Base-by-base conservation (phyloP, 2,113 vertebrate species). In the Acanthochromis polyacanthus region DNA sequence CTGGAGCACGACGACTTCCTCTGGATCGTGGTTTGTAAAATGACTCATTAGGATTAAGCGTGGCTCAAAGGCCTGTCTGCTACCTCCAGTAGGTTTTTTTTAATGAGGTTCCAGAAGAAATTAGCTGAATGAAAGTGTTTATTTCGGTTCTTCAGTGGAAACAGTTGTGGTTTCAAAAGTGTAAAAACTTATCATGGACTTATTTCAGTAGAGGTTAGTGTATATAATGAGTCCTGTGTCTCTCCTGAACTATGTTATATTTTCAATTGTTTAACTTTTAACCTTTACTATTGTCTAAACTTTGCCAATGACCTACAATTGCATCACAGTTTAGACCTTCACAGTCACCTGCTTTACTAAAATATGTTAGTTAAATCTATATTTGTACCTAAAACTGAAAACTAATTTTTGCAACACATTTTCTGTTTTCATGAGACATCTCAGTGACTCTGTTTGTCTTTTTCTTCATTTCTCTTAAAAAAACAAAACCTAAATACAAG, bases 11-110 rank as follows among this genome's bases (percentile, higher is more conserved):
- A 38, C 3, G n/a, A 1, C 17, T 56, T 74, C 30, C 30, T 43
- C 30, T 62, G 40, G 45, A 77, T 55, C 4, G 2, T 11, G 12
- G 22, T 66, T 71, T 45, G 3, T 61, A 36, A 73, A 78, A 81
- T 28, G 28, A 67, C 38, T 48, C 45, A 82, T 64, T 79, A 58
- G 22, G 22, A 69, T 28, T 4, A 57, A 60, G 61, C 53, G 30
- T 25, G 51, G 11, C 52, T 20, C 16, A 74, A 20, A 25, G 25
- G 25, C 23, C n/a, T 46, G 28, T 9, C 48, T 51, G 56, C 0
- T 51, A n/a, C 28, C 10, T 56, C 9, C 4, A 50, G n/a, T 4
- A 16, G 20, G 38, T 25, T 25, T 25, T 25, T 36, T 11, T 15
- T 71, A 45, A 66, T 30, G 36, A 53, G 32, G 3, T 55, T 28